Base-by-base conservation (phyloP, 37 sponge, comb jelly and placozoan species). In the Aphrocallistes beatrix region DNA sequence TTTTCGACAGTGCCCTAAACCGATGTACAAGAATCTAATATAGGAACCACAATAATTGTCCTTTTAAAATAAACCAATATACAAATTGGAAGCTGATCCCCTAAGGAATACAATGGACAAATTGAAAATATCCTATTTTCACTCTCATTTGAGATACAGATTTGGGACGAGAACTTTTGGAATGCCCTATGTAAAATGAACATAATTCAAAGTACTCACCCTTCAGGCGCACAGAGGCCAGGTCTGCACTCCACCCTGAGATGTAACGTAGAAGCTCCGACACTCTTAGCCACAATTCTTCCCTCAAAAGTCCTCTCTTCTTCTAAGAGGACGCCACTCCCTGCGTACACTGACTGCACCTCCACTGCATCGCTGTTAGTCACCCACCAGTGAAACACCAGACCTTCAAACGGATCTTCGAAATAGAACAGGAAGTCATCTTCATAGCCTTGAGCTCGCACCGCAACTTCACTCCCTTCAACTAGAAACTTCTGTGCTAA, bases 401-500 rank as follows among this genome's bases (percentile, higher is more conserved):
- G 37, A 0, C 87, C 87, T 0, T 88, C 88, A n/a, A 45, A n/a
- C 1, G 86, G 42, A 85, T 86, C 84, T 1, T 39, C 90, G 75
- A 95, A 95, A 30, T 88, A 30, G 51, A 95, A 93, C 21, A 94
- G 94, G n/a, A 89, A 88, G 82, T 95, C 95, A 38, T 89, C 87
- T 36, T 82, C 39, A 0, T 85, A 0, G n/a, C 94, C 95, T 81
- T 82, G 38, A 0, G 91, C 95, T 21, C 86, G 69, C 0, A 93
- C 83, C 17, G 93, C 42, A 0, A 92, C 92, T 38, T 88, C 88
- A 23, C 81, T 88, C 36, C 91, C 96, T n/a, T 88, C 87, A 0
- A 95, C 86, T 1, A 95, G 88, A 37, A 82, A 84, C 21, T 85
- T 88, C 23, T 89, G 75, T 17, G 92, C 89, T 21, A 91, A 42